A percentile compares a stretch with the other conserved stretches of the same genome.
Conservation (phyloP, 2,113 vertebrate genomes). For the Corythaixoides concolor region DNA sequence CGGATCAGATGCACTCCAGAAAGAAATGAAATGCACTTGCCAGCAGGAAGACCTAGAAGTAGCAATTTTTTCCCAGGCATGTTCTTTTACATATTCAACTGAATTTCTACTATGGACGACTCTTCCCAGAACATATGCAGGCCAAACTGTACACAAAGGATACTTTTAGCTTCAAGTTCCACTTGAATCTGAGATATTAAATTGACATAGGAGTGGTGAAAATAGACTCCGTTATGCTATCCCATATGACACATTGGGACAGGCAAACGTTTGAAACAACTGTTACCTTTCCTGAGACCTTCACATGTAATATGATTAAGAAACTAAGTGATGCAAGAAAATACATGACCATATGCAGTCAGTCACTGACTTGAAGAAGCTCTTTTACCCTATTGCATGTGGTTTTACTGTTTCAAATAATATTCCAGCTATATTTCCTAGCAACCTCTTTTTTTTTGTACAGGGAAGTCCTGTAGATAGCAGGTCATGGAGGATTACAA, state of each 20-base stretch:
- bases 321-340: background rate
- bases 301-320: background rate
- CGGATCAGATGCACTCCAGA: slow-evolving; percentile 25
- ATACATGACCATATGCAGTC: background rate
- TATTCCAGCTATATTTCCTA: background rate
- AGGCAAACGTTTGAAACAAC: background rate
- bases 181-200: background rate
- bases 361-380: background rate
- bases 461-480: background rate
- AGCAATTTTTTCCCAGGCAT: background rate
- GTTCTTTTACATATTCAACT: slow-evolving; percentile 56
- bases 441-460: background rate
- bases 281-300: slow-evolving; percentile 1
- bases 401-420: background rate
- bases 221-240: slow-evolving; percentile 23
- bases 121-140: slow-evolving; percentile 45
- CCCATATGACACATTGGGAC: background rate
- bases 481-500: background rate
- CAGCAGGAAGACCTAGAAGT: slow-evolving; percentile 51
- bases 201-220: background rate
- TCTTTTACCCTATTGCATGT: background rate
- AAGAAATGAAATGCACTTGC: slow-evolving; percentile 17
- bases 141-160: slow-evolving; percentile 46
- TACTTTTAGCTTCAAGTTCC: slow-evolving; percentile 29
- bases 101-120: slow-evolving; percentile 23